Base-by-base conservation (phyloP, 2,113 vertebrate species). In the Gopherus evgoodei region DNA sequence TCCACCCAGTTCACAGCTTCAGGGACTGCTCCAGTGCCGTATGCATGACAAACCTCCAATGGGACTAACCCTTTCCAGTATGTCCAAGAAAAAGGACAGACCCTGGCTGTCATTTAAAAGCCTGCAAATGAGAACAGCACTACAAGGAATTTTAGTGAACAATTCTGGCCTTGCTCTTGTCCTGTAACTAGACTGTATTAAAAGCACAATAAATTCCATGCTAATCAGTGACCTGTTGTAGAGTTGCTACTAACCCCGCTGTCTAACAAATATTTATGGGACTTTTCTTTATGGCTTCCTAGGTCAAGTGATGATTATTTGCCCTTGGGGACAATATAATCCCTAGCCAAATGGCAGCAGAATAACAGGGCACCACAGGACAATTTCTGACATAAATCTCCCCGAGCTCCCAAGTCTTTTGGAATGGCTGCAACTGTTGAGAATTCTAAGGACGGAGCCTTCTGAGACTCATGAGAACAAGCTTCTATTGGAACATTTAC, bases 401-500 rank as follows among this genome's bases (percentile, higher is more conserved):
- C 1, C 1, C 81, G 79, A 84, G 91, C 81, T 86, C 53, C 56
- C 92, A 75, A 11, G 29, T 91, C 56, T 4, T 47, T 6, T 65
- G 1, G 1, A 57, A 52, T 2, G 62, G 16, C 31, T 16, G 4
- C 75, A 57, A 24, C 90, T 93, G 82, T 80, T 38, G 53, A 87
- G 75, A 27, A 2, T 6, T 92, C 75, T 85, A 54, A 16, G 57
- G 79, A 54, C 54, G 80, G 91, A 65, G 91, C 88, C 83, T 54
- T 90, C 31, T 13, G 78, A 90, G 53, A 59, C 11, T 88, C 29
- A 4, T 65, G 82, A 89, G 94, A 94, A 90, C 1, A 79, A 91
- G 90, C 93, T 95, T 93, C 89, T 87, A 93, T 54, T 50, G 82
- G 76, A 94, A 90, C 93, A 89, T 96, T 90, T 94, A 87, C 88